Conservation (phyloP, 2,797 vertebrate species). For the Antennarius maculatus region DNA sequence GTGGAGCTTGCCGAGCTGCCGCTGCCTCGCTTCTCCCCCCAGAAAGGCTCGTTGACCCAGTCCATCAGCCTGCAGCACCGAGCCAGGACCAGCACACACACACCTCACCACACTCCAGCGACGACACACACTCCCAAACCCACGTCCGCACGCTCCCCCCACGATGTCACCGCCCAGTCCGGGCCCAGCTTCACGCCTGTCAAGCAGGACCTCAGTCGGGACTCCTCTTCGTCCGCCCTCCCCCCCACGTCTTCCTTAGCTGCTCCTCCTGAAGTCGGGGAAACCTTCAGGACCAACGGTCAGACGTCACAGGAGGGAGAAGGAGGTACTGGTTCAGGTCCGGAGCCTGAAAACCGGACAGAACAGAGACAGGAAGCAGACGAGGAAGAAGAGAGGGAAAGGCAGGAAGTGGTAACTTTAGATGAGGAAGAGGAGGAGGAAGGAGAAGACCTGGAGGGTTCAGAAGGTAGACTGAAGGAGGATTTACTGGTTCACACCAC, state of each 20-base stretch:
- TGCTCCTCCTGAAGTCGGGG: slow-evolving; percentile 14
- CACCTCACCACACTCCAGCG: background rate
- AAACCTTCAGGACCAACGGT: background rate
- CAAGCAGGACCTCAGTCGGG: slow-evolving; percentile 57
- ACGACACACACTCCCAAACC: background rate
- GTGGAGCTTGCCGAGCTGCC: slow-evolving; percentile 82
- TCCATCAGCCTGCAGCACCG: slow-evolving; percentile 76
- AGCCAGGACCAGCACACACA: slow-evolving; percentile 49
- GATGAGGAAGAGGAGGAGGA: slow-evolving; percentile 7
- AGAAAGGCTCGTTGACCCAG: slow-evolving; percentile 81
- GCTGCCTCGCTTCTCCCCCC: slow-evolving; percentile 81
- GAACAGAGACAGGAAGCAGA: background rate
- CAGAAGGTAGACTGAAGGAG: slow-evolving; percentile 3
- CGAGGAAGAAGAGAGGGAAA: slow-evolving; percentile 6
- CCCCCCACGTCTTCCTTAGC: slow-evolving; percentile 16
- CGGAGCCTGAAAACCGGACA: slow-evolving; percentile 1
- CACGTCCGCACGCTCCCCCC: background rate
- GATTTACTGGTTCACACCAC: background rate
- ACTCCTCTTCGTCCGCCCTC: slow-evolving; percentile 17
- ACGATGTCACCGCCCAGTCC: slow-evolving; percentile 57
- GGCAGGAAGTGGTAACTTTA: background rate
- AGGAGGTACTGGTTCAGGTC: slow-evolving; percentile 27
- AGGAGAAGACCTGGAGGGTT: slow-evolving; percentile 3
- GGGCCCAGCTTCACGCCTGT: slow-evolving; percentile 58
- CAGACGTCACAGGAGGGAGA: background rate